Evolutionary conservation across 2,888 invertebrate genomes (phyloP), one percentile per base, ranked within the genome.

Genomic region (Eurois occulta): DNA sequence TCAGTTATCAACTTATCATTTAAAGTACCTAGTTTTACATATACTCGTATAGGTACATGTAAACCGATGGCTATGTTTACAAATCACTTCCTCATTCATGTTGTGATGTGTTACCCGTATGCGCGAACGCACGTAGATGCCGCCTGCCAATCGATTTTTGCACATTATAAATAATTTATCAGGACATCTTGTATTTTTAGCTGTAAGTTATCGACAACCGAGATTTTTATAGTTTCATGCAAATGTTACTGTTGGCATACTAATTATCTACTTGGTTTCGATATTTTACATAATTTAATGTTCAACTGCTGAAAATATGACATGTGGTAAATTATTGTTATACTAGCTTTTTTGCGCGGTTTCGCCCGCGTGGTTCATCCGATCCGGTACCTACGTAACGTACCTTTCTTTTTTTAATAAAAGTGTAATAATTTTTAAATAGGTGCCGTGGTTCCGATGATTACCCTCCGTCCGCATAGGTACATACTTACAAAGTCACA

Each of bases 111-210:
- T 71, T 66, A 68, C 72, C 69, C 71, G 66, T 82, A 66, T 75
- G 76, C 77, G 68, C 58, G 38, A 8, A 35, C 62, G 70, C 86
- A 86, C 86, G 88, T 76, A 86, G 38, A 55, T 73, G 32, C 38
- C 35, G 58, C 52, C 76, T 55, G 78, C 70, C 78, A 78, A 77
- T 83, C 32, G 76, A 60, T 84, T 87, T 88, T 86, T 80, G 78
- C 84, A 80, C 80, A 76, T 76, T 69, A 87, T 87, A 82, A 77
- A 87, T 88, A 43, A 87, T 86, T 84, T 82, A 88, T 75, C 52
- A 86, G 43, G 32, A n/a, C 43, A 38, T 64, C 68, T 79, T 58
- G 84, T 77, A 79, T 78, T 62, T 75, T 58, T 70, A 38, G 62
- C 41, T n/a, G 18, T 66, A 64, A 68, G 4, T 66, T 65, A 70